Percentiles rank a stretch among this genome's conserved stretches.
Conservation (phyloP, 2,888 invertebrate species). For the Trissonchulus latispiculum region DNA sequence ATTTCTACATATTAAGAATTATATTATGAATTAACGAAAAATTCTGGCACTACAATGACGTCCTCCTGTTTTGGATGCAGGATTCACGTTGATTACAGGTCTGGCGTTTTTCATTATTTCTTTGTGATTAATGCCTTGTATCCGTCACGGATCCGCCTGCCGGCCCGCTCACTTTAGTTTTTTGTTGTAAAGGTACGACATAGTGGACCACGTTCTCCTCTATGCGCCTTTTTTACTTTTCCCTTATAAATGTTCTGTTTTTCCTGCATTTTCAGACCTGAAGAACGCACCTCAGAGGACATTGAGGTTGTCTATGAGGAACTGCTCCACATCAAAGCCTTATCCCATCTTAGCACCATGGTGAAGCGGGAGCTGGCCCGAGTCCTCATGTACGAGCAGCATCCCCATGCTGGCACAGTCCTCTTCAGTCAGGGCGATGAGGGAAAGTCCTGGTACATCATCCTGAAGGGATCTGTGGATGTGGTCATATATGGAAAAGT, state of each 20-base stretch:
- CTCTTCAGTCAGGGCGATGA: constrained; percentile 59
- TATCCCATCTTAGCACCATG: constrained; percentile 67
- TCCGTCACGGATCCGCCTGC: no score
- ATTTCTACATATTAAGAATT: no score
- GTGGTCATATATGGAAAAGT: constrained; percentile 69
- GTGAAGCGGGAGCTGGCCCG: constrained; percentile 68
- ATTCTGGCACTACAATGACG: no score
- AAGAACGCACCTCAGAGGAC: constrained; percentile 66
- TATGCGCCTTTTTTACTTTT: no score
- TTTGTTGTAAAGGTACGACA: no score
- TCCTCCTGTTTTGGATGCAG: no score
- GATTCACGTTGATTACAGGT: no score
- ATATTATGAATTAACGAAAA: no score
- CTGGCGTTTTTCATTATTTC: no score
- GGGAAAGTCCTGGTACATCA: constrained; percentile 72
- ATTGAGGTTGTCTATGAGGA: constrained; percentile 71
- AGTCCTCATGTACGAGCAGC: constrained; percentile 68
- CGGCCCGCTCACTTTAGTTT: no score
- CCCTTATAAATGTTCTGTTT: not conserved
- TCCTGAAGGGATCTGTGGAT: constrained; percentile 69
- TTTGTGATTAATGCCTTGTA: no score
- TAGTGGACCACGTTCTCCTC: no score
- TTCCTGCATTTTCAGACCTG: constrained; percentile 58
- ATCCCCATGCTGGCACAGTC: constrained; percentile 63
- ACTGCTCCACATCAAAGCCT: constrained; percentile 65